Evolutionary conservation across 2,113 vertebrate genomes (phyloP).

Genomic region (Callocephalon fimbriatum): DNA sequence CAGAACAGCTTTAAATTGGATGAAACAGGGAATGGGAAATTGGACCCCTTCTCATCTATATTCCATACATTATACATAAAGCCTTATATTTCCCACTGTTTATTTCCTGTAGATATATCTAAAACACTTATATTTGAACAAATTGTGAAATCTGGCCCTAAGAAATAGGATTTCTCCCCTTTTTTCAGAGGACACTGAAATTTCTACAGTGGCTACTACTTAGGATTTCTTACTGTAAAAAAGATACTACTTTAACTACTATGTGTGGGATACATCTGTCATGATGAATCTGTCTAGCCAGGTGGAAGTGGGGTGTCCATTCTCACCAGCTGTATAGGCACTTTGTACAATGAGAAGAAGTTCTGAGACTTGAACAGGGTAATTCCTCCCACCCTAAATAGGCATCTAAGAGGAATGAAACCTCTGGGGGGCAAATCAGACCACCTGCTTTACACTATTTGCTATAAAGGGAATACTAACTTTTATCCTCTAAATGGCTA

Average conservation of each 20-base stretch:
- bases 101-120: neutral
- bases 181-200: neutral
- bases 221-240: neutral
- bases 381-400: neutral
- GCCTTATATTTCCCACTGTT: neutral
- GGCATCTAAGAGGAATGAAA: neutral
- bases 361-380: neutral
- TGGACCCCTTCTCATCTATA: neutral
- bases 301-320: neutral
- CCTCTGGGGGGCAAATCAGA: neutral
- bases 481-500: neutral
- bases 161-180: neutral
- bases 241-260: neutral
- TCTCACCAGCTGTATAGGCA: neutral
- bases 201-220: neutral
- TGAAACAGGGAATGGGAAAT: neutral
- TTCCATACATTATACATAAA: neutral
- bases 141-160: neutral
- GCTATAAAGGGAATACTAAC: neutral
- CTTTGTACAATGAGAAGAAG: neutral
- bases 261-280: neutral
- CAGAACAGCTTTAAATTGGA: neutral
- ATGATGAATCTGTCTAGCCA: neutral
- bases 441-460: neutral
- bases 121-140: neutral